phyloP scores from a whole-genome alignment of 1,140 invertebrate genomes.

The Octopus bimaculoides region DNA sequence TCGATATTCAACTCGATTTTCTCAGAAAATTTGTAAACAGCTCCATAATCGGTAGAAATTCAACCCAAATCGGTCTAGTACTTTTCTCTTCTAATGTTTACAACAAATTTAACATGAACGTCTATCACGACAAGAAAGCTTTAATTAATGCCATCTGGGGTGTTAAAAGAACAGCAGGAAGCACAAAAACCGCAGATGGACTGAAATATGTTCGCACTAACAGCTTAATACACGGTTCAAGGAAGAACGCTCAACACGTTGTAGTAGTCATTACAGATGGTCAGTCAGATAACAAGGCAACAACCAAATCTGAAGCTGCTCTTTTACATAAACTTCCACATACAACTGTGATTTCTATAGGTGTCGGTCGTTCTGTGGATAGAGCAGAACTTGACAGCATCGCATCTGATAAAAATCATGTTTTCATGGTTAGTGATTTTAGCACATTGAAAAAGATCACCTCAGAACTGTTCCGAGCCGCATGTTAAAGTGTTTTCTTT shows the following conservation, averaged over 20 bases:
- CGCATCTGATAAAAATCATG: conserved; percentile 21
- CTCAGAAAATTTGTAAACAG: conserved; percentile 20
- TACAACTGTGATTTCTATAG: conserved; percentile 26
- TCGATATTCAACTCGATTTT: conserved; percentile 24
- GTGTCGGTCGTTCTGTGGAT: conserved; percentile 26
- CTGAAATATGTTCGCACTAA: conserved; percentile 27
- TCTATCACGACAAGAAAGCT: conserved; percentile 7
- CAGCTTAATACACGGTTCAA: conserved; percentile 19
- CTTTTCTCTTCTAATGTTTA: conserved; percentile 24
- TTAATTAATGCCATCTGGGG: conserved; percentile 16
- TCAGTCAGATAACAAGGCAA: conserved; percentile 20
- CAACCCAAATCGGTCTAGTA: conserved; percentile 26
- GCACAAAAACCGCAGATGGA: conserved; percentile 27
- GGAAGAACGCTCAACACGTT: conserved; percentile 23
- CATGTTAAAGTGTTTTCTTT: too few species aligned
- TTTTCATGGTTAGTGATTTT: conserved; percentile 20
- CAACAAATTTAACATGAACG: conserved; percentile 27
- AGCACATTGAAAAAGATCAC: conserved; percentile 20
- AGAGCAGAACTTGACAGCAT: conserved; percentile 24
- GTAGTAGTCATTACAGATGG: conserved; percentile 35
- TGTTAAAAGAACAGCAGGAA: conserved; percentile 12
- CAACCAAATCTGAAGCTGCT: conserved; percentile 21
- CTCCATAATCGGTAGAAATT: conserved; percentile 20
- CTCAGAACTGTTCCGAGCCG: conserved; percentile 9
- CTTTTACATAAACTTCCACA: conserved; percentile 22